Conservation (phyloP, 1,140 invertebrate species). For the Calephelis nemesis region DNA sequence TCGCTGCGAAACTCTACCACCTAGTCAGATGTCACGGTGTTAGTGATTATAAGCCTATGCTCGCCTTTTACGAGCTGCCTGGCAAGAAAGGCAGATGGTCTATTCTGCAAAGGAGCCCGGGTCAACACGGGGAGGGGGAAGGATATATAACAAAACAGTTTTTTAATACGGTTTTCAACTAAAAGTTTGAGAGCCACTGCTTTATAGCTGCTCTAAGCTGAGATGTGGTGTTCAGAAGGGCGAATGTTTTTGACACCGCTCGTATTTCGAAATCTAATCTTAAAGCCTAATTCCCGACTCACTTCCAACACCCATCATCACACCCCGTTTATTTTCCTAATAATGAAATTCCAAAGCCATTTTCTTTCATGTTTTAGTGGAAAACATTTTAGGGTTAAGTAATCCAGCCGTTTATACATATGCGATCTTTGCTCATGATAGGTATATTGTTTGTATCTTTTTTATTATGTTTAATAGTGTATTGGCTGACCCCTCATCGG, state of each 20-base stretch:
- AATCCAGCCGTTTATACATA: not conserved
- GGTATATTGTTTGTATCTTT: no score
- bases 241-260: conserved; percentile 45
- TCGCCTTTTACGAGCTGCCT: no score
- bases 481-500: no score
- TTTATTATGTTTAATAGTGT: no score
- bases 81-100: no score
- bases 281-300: conserved; percentile 35
- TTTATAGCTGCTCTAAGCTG: no score
- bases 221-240: not conserved
- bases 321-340: conserved; percentile 28
- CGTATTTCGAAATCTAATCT: conserved; percentile 52
- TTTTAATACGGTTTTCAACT: not conserved
- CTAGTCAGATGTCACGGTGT: no score
- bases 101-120: no score
- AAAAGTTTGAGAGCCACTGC: not conserved
- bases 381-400: not conserved
- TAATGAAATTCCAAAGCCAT: conserved; percentile 19
- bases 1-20: no score
- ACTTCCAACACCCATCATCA: conserved; percentile 33
- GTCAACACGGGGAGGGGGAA: no score
- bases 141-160: not conserved
- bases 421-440: no score
- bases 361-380: not conserved
- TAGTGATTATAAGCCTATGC: no score